Conservation (phyloP, 2,888 invertebrate species). For the Dasysyrphus albostriatus region DNA sequence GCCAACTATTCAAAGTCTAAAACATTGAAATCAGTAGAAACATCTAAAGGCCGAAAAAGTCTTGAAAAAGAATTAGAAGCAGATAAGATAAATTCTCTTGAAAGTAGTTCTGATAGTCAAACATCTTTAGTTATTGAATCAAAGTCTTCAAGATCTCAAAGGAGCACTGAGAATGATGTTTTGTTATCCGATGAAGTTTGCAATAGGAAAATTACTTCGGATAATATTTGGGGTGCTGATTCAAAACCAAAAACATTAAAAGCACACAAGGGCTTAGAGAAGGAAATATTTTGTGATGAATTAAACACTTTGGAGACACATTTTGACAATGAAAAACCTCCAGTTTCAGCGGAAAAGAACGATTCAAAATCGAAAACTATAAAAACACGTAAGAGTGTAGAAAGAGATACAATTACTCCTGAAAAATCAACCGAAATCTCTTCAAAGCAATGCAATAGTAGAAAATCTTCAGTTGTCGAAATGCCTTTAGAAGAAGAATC, state of each 20-base stretch:
- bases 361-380: not conserved
- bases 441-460: not conserved
- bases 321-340: not conserved
- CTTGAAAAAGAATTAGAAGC: conserved; percentile 6
- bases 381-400: conserved; percentile 13
- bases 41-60: conserved; percentile 6
- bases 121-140: not conserved
- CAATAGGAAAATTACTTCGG: not conserved
- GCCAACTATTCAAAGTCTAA: not conserved
- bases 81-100: not conserved
- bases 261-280: not conserved
- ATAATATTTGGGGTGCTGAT: not conserved
- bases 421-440: conserved; percentile 2
- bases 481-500: conserved; percentile 7
- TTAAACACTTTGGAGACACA: conserved; percentile 11
- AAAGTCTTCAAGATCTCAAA: not conserved
- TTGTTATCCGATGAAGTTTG: not conserved
- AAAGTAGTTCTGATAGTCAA: conserved; percentile 11
- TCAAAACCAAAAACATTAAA: conserved; percentile 2
- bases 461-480: conserved; percentile 31
- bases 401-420: not conserved
- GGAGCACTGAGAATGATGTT: not conserved
- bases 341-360: not conserved
- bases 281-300: not conserved
- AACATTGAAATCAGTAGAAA: conserved; percentile 6